Percentiles rank a stretch among this genome's conserved stretches.
phyloP scores from a whole-genome alignment of 2,888 invertebrate genomes.

The Spisula solida region DNA sequence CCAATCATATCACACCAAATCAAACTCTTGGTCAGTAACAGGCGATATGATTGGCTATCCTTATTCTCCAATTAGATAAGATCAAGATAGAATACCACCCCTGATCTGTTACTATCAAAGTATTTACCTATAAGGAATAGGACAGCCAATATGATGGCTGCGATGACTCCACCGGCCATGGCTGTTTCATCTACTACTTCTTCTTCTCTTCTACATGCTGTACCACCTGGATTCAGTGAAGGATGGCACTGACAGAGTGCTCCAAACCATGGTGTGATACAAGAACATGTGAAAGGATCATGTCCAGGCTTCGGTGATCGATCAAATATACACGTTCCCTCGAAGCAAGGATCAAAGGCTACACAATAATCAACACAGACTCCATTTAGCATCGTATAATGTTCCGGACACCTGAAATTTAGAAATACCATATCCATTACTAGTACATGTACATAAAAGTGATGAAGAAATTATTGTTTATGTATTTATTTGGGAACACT shows the following conservation, averaged over 20 bases:
- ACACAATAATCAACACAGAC: conserved; percentile 74
- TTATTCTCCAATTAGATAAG: too few relatives aligned
- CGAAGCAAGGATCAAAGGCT: conserved; percentile 87
- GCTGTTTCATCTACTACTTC: conserved; percentile 85
- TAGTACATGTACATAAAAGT: background rate
- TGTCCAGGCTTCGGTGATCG: conserved; percentile 44
- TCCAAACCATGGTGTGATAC: conserved; percentile 63
- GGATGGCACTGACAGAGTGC: conserved; percentile 95
- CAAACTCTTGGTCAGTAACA: too few relatives aligned
- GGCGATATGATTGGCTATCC: too few relatives aligned
- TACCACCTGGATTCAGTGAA: conserved; percentile 93
- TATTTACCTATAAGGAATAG: conserved; percentile 95
- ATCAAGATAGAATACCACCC: too few relatives aligned
- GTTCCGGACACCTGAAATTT: conserved; percentile 59
- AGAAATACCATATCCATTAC: background rate
- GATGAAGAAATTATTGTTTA: too few relatives aligned
- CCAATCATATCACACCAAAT: too few relatives aligned
- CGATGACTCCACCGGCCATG: conserved; percentile 91
- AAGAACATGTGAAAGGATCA: conserved; percentile 51
- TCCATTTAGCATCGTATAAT: conserved; percentile 43
- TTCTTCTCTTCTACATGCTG: conserved; percentile 17
- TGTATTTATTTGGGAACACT: too few relatives aligned
- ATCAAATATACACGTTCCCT: conserved; percentile 84
- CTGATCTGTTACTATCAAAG: too few relatives aligned
- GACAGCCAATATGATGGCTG: conserved; percentile 98